A percentile compares a stretch with the other conserved stretches of the same genome.
Conservation (phyloP, 2,888 invertebrate species). For the Idaea straminata region DNA sequence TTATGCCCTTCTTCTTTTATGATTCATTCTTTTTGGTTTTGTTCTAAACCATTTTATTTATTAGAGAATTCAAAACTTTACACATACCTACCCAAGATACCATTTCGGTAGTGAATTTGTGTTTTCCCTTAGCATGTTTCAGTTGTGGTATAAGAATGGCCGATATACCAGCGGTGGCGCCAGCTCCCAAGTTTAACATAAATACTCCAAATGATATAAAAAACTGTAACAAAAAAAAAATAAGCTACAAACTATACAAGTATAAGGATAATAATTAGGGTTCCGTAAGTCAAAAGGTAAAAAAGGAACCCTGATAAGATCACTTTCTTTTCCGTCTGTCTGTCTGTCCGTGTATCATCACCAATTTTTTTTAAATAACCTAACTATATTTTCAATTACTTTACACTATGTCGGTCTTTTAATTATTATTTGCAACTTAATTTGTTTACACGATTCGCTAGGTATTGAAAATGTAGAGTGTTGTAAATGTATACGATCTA, state of each 20-base stretch:
- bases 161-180: slow-evolving; percentile 82
- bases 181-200: slow-evolving; percentile 76
- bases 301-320: too few species aligned
- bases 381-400: too few species aligned
- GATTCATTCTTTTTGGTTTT: too few species aligned
- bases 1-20: too few species aligned
- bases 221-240: slow-evolving; percentile 53
- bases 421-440: neutral
- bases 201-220: slow-evolving; percentile 78
- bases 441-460: neutral
- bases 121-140: slow-evolving; percentile 51
- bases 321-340: too few species aligned
- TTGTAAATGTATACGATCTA: neutral
- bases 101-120: slow-evolving; percentile 69
- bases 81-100: slow-evolving; percentile 83
- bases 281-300: too few species aligned
- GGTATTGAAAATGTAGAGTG: neutral
- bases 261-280: too few species aligned
- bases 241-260: neutral
- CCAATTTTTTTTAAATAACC: too few species aligned
- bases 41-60: neutral
- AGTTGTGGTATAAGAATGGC: slow-evolving; percentile 83
- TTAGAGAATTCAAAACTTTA: slow-evolving; percentile 17
- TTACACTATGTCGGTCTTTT: too few species aligned
- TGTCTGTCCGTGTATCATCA: too few species aligned